Base-by-base conservation (phyloP, 2,113 vertebrate genomes). In the Rhadina sibilatrix region DNA sequence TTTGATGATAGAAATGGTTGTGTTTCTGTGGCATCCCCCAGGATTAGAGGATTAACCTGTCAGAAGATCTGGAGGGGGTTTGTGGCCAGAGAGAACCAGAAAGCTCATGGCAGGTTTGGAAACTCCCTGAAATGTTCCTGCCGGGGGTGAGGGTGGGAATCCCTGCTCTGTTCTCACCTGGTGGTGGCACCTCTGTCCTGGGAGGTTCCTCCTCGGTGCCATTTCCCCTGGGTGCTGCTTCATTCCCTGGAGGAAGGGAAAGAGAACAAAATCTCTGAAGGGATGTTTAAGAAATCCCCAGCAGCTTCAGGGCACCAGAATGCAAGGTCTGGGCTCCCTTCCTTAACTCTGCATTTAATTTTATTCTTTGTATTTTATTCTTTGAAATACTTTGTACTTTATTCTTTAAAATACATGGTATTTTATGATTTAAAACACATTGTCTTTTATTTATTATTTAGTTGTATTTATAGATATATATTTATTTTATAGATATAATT, bases 301-400 rank as follows among this genome's bases (percentile, higher is more conserved):
- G 37, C 40, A 82, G 50, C 40, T 49, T 27, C 68, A 20, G 53
- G 37, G n/a, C 59, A 35, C 5, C 44, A 50, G 38, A 38, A n/a
- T 8, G 21, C 10, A 15, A n/a, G 66, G 22, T 31, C 46, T 33
- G 14, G 10, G 25, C 46, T 90, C 33, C 1, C 42, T 52, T 37
- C 59, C 54, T 35, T 69, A 11, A 22, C 0, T 1, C 37, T 7
- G 12, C 6, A 4, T 31, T 54, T 69, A 0, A 1, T 77, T 74
- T 53, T 38, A 47, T 49, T 35, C 24, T 50, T 50, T 50, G 6
- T 14, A 27, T 49, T 68, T 68, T 49, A 28, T 28, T 49, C 15
- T 50, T 50, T 50, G 6, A 49, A 69, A 50, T 11, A 14, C 4
- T 19, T 30, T 2, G 5, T 15, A 11, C 50, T 22, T 37, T 28